These are phyloP conservation scores for Brachynemurus nebulosus DNA, from an alignment of 2,888 invertebrate genomes.

Conservation along the genomic window DNA sequence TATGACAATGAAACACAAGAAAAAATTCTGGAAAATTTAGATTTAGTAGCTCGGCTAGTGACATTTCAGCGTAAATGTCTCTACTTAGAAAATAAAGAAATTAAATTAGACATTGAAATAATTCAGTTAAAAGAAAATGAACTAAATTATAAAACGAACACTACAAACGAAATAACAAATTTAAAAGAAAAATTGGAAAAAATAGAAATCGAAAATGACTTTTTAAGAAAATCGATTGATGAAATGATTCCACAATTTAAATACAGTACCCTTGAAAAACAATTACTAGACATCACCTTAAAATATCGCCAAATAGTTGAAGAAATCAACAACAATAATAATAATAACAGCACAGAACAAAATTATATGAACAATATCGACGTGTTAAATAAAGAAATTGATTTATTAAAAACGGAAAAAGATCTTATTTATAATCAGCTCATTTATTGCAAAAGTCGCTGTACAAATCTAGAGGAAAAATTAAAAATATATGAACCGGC, in stretches of 20 bases:
- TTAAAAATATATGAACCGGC: no score
- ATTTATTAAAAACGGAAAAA: slow-evolving; percentile 24
- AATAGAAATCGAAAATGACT: slow-evolving; percentile 33
- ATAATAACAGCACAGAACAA: slow-evolving; percentile 23
- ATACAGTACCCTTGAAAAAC: slow-evolving; percentile 38
- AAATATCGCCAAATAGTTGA: slow-evolving; percentile 33
- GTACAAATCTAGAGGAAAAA: no score
- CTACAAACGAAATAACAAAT: slow-evolving; percentile 32
- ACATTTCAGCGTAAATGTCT: slow-evolving; percentile 23
- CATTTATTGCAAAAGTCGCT: no score
- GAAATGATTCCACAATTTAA: slow-evolving; percentile 34
- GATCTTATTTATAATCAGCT: slow-evolving; percentile 21
- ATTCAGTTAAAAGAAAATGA: slow-evolving; percentile 29
- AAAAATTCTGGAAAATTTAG: slow-evolving; percentile 30
- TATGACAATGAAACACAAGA: slow-evolving; percentile 32
- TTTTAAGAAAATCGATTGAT: slow-evolving; percentile 32
- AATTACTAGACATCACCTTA: slow-evolving; percentile 34
- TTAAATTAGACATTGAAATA: slow-evolving; percentile 20
- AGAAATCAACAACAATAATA: slow-evolving; percentile 21
- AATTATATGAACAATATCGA: slow-evolving; percentile 22
- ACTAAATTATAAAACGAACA: slow-evolving; percentile 17
- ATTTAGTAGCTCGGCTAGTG: slow-evolving; percentile 22
- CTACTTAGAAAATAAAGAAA: slow-evolving; percentile 25
- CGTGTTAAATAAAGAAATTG: slow-evolving; percentile 27
- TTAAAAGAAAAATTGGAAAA: slow-evolving; percentile 39